Conservation (phyloP, 2,797 vertebrate species). For the Antrozous pallidus region DNA sequence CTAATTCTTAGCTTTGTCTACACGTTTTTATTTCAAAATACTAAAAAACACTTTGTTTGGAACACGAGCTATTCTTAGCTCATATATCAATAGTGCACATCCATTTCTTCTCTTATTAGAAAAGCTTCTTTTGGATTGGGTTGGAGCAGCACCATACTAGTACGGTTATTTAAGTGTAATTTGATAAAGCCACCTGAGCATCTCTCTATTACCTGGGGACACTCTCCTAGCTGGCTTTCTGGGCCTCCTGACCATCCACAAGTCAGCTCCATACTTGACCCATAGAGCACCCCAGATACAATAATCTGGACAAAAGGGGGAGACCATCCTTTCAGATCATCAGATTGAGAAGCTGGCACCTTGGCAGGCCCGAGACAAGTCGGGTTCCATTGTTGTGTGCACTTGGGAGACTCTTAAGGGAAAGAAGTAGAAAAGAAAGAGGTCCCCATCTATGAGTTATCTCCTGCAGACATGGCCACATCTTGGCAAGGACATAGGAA, state of each 20-base stretch:
- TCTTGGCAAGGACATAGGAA: neutral
- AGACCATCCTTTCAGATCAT: neutral
- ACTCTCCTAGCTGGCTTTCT: neutral
- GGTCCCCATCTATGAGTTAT: neutral
- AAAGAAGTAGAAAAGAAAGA: neutral
- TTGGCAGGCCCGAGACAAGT: neutral
- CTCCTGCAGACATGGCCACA: neutral
- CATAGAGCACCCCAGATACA: neutral
- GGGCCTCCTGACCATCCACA: neutral
- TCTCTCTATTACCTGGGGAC: neutral
- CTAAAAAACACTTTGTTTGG: constrained; percentile 84
- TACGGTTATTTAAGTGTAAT: neutral
- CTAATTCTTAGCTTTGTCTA: constrained; percentile 82
- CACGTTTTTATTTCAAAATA: constrained; percentile 82
- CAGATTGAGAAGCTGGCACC: neutral
- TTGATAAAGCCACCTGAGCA: neutral
- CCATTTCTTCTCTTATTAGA: constrained; percentile 47
- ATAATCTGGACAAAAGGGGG: neutral
- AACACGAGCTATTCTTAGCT: constrained; percentile 81
- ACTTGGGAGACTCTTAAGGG: neutral
- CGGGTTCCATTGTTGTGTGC: neutral
- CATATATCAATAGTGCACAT: constrained; percentile 72
- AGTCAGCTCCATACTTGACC: neutral
- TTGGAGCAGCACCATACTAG: neutral
- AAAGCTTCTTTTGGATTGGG: constrained; percentile 68